phyloP scores from a whole-genome alignment of 1,140 invertebrate species.

The Caerostris darwini region DNA sequence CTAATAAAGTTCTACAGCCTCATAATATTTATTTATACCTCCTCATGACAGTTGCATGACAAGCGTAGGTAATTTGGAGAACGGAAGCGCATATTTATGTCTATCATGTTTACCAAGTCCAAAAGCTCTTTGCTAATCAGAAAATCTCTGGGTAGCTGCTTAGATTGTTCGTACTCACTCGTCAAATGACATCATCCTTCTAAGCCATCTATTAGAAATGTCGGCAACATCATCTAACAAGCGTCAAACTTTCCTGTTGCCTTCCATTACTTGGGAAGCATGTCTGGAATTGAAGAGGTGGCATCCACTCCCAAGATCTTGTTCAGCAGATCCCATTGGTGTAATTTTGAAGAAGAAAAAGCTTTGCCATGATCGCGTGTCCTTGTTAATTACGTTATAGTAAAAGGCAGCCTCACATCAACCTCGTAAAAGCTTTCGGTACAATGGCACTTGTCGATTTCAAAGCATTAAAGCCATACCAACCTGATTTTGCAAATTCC shows the following conservation, averaged over 20 bases:
- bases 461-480: background rate
- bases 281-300: background rate
- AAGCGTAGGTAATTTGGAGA: background rate
- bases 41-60: background rate
- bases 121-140: conserved; percentile 52
- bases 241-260: conserved; percentile 45
- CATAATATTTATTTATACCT: background rate
- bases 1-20: too few species aligned
- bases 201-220: background rate
- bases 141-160: background rate
- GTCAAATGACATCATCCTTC: background rate
- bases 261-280: conserved; percentile 39
- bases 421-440: conserved; percentile 10
- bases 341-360: conserved; percentile 30
- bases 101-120: background rate
- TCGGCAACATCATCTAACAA: conserved; percentile 42
- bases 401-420: conserved; percentile 3
- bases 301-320: background rate
- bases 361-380: background rate
- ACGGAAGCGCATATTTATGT: background rate
- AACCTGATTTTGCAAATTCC: background rate
- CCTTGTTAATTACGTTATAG: conserved; percentile 49
- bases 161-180: background rate
- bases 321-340: background rate
- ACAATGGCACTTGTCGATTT: conserved; percentile 5